Evolutionary conservation across 2,888 invertebrate species (phyloP), one percentile per base, ranked within the genome.

Genomic region (Argyra leucocephala): DNA sequence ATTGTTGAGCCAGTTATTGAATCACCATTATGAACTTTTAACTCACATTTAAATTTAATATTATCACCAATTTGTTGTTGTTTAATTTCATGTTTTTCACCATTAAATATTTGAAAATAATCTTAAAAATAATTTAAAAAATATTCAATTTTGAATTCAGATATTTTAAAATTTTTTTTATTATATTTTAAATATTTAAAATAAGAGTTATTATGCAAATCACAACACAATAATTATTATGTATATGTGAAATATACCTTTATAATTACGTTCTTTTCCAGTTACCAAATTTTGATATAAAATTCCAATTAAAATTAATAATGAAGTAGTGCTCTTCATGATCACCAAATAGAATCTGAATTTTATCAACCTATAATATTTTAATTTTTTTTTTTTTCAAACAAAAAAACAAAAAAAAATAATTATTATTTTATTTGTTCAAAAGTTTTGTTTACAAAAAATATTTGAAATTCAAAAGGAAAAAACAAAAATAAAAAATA

Each of bases 81-180:
- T 68, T 78, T 75, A 58, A 78, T 66, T 69, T 78, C 75, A 1
- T 75, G 75, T 66, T 76, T 76, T 66, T 76, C 77, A 77, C 59
- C 36, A 70, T 69, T 22, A 4, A 36, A 63, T 59, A 65, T 63
- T 15, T n/a, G 18, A 37, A 15, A n/a, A 24, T 22, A 36, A 9
- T 4, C 37, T 37, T 9, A 15, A 26, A 26, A 26, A 26, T 26
- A 26, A n/a, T n/a, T n/a, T n/a, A n/a, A n/a, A 26, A 26, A 26
- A 26, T 26, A 6, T 26, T 26, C 26, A 26, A 26, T n/a, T n/a
- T n/a, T n/a, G n/a, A n/a, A n/a, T n/a, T n/a, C n/a, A n/a, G n/a
- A n/a, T n/a, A n/a, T n/a, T n/a, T n/a, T n/a, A n/a, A n/a, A n/a
- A n/a, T n/a, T n/a, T n/a, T n/a, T n/a, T n/a, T n/a, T n/a, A n/a